A percentile compares a stretch with the other conserved stretches of the same genome.
Conservation (phyloP, 2,888 invertebrate genomes). For the Rotaria macrura region DNA sequence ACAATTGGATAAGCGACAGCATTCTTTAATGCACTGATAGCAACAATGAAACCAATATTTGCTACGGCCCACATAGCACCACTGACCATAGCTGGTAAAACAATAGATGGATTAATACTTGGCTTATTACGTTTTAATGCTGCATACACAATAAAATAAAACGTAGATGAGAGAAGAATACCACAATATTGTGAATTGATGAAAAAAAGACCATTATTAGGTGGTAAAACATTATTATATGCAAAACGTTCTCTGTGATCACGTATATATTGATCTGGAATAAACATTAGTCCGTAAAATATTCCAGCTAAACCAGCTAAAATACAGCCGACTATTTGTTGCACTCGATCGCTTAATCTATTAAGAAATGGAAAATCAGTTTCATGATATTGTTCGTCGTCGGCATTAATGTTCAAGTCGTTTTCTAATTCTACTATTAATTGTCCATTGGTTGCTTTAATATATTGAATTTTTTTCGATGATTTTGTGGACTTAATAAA, state of each 20-base stretch:
- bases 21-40: constrained; percentile 51
- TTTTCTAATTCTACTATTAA: neutral
- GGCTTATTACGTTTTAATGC: constrained; percentile 47
- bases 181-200: constrained; percentile 52
- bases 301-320: constrained; percentile 23
- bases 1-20: constrained; percentile 52
- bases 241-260: neutral
- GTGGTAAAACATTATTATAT: neutral
- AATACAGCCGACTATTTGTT: constrained; percentile 15
- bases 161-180: constrained; percentile 47
- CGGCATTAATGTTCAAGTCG: neutral
- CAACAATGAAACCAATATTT: constrained; percentile 51
- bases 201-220: constrained; percentile 42
- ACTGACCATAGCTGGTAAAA: constrained; percentile 49
- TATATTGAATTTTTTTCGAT: neutral
- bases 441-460: neutral
- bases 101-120: constrained; percentile 44
- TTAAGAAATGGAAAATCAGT: constrained; percentile 20
- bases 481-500: constrained; percentile 32
- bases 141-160: constrained; percentile 49
- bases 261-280: constrained; percentile 24
- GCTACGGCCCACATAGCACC: constrained; percentile 53
- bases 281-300: constrained; percentile 27
- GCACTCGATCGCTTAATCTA: neutral
- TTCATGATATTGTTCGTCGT: neutral